Evolutionary conservation across 2,113 vertebrate genomes (phyloP).

Genomic region (Colinus virginianus): DNA sequence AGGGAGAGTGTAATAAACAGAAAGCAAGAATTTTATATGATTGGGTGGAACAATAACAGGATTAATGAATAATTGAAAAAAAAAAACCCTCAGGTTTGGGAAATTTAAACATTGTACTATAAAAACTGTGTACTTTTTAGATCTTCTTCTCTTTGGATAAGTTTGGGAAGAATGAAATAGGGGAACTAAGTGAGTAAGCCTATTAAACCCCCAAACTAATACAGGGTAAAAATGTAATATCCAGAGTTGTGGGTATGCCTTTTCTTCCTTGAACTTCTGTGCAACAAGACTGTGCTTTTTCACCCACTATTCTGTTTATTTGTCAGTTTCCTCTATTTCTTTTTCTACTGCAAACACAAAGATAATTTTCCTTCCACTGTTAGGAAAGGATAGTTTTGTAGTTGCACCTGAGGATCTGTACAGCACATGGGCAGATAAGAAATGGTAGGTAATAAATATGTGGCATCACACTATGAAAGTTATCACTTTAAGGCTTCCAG

Average conservation of each 20-base stretch:
- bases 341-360: background rate
- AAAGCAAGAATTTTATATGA: background rate
- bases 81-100: background rate
- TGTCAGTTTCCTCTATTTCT: background rate
- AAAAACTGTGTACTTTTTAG: background rate
- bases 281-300: background rate
- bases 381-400: background rate
- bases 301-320: background rate
- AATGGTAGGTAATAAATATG: background rate
- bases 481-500: background rate
- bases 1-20: background rate
- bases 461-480: fast-evolving
- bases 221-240: background rate
- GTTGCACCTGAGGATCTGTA: background rate
- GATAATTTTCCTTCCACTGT: background rate
- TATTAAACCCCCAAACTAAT: background rate
- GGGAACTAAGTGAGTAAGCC: background rate
- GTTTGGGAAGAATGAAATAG: background rate
- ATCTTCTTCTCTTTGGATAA: background rate
- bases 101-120: background rate
- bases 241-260: background rate
- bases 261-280: background rate
- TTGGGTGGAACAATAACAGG: background rate
- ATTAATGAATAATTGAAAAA: background rate
- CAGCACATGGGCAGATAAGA: background rate